Evolutionary conservation across 2,113 vertebrate genomes (phyloP).

Genomic region (Hippocampus comes): DNA sequence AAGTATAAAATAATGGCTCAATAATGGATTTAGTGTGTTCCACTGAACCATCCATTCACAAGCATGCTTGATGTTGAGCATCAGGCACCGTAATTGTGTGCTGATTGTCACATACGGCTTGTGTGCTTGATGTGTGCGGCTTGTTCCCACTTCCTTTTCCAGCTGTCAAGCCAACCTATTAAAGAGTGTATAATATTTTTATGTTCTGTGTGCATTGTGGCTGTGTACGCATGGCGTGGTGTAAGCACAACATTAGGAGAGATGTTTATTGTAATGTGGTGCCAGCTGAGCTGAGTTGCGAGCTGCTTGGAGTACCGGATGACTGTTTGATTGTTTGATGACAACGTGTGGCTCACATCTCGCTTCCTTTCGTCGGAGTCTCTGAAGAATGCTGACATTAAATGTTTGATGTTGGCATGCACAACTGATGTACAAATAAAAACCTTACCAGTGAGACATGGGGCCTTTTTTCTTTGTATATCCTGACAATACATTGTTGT

Average conservation of each 20-base stretch:
- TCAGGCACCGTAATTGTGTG: neutral
- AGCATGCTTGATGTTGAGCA: conserved; percentile 11
- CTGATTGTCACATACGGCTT: conserved; percentile 20
- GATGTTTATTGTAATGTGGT: conserved; percentile 70
- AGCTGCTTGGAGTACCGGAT: conserved; percentile 68
- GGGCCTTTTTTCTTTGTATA: conserved; percentile 36
- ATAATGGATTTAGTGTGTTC: conserved; percentile 68
- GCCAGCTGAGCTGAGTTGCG: conserved; percentile 70
- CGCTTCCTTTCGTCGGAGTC: conserved; percentile 68
- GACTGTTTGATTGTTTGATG: conserved; percentile 75
- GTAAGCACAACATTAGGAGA: conserved; percentile 61
- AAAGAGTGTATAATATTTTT: conserved; percentile 55
- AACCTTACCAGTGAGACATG: conserved; percentile 59
- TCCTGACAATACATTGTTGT: conserved; percentile 65
- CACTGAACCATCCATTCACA: conserved; percentile 56
- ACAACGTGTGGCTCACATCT: conserved; percentile 70
- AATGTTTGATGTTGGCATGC: conserved; percentile 72
- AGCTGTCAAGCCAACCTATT: conserved; percentile 65
- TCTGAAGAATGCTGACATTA: conserved; percentile 72
- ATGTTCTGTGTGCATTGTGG: conserved; percentile 52
- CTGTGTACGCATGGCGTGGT: conserved; percentile 56
- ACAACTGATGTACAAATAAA: conserved; percentile 70
- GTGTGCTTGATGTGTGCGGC: conserved; percentile 10
- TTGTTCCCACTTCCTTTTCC: conserved; percentile 52
- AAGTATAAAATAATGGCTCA: conserved; percentile 71